phyloP scores from a whole-genome alignment of 2,797 vertebrate species.

The Phoxinus dragarum region DNA sequence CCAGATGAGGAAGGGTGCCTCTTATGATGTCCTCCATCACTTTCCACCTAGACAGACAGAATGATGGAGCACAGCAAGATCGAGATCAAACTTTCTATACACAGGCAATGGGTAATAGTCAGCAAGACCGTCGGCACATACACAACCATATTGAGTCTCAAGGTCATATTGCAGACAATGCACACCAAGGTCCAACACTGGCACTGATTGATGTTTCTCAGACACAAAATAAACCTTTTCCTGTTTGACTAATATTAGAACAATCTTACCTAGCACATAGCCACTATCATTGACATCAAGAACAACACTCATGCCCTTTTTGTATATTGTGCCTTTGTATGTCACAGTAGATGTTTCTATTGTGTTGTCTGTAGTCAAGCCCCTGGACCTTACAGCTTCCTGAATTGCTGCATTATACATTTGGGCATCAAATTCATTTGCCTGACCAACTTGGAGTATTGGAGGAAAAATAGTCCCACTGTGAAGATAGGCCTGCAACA shows the following conservation, averaged over 20 bases:
- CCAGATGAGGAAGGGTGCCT: not conserved
- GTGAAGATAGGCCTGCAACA: not conserved
- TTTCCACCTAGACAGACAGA: not conserved
- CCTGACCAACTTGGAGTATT: not conserved
- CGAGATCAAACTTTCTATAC: not conserved
- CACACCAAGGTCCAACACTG: too few species aligned
- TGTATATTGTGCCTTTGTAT: constrained; percentile 28
- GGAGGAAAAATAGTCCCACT: not conserved
- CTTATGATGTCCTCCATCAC: constrained; percentile 6
- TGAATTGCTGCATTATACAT: constrained; percentile 10
- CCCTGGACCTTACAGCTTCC: not conserved
- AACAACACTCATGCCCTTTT: constrained; percentile 31
- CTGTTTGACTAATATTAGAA: constrained; percentile 18
- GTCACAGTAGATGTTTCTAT: constrained; percentile 25
- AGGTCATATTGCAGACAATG: too few species aligned
- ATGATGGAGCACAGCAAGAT: not conserved
- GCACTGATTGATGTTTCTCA: constrained; percentile 6
- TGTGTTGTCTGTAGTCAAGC: constrained; percentile 8
- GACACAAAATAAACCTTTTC: constrained; percentile 9
- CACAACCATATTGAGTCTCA: too few species aligned
- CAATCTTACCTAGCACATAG: constrained; percentile 27
- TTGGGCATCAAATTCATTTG: not conserved
- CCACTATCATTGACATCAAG: constrained; percentile 26
- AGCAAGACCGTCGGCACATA: not conserved
- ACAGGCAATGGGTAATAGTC: constrained; percentile 3